A percentile compares a stretch with the other conserved stretches of the same genome.
These are phyloP conservation scores for Sesamia inferens DNA, from an alignment of 2,888 invertebrate species.

Conservation along the genomic window DNA sequence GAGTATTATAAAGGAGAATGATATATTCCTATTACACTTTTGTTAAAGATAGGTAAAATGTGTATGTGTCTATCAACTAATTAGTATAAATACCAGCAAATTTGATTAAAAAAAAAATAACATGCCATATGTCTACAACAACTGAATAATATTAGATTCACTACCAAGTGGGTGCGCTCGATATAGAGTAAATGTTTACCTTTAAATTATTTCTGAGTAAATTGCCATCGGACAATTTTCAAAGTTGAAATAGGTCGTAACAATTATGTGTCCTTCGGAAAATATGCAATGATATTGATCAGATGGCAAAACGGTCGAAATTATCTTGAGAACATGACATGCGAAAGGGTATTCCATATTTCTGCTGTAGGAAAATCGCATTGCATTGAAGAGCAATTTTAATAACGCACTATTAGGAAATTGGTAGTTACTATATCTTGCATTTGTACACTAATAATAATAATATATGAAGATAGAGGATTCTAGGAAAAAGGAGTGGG, in stretches of 20 bases:
- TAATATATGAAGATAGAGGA: constrained; percentile 5
- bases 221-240: constrained; percentile 61
- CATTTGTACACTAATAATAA: constrained; percentile 2
- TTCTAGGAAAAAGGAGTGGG: constrained; percentile 1
- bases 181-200: constrained; percentile 61
- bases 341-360: constrained; percentile 14
- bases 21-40: neutral
- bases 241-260: constrained; percentile 53
- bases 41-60: neutral
- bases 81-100: neutral
- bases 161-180: constrained; percentile 26
- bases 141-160: constrained; percentile 3
- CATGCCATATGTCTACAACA: constrained; percentile 12
- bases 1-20: neutral
- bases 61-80: constrained; percentile 5
- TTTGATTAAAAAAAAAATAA: constrained; percentile 23
- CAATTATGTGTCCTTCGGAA: constrained; percentile 56
- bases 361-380: neutral
- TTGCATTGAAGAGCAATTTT: neutral
- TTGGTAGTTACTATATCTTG: neutral
- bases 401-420: neutral
- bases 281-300: constrained; percentile 52
- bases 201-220: constrained; percentile 62
- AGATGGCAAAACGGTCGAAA: constrained; percentile 20
- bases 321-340: constrained; percentile 21